Evolutionary conservation across 2,113 vertebrate species (phyloP).

Genomic region (Thalassarche chlororhynchos): DNA sequence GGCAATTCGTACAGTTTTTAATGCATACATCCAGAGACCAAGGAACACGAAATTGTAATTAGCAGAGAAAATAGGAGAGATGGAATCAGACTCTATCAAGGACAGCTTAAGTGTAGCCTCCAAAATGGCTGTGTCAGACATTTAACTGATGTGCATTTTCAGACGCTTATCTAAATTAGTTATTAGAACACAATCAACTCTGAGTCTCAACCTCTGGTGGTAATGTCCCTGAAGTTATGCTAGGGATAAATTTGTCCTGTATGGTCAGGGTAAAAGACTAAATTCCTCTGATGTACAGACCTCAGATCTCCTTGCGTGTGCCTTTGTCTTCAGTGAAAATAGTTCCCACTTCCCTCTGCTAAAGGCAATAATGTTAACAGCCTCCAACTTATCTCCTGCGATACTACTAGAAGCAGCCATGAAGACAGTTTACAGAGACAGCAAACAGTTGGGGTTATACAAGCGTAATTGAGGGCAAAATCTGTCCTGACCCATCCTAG

Average conservation of each 20-base stretch:
- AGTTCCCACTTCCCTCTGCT: not conserved
- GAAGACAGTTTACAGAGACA: not conserved
- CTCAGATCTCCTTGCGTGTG: not conserved
- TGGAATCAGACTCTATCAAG: conserved; percentile 30
- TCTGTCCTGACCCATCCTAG: not conserved
- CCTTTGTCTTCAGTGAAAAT: not conserved
- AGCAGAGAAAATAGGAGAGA: conserved; percentile 60
- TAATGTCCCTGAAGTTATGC: not conserved
- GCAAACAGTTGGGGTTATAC: conserved; percentile 15
- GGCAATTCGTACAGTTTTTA: not conserved
- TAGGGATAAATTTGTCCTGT: conserved; percentile 15
- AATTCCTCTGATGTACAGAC: not conserved
- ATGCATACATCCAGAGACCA: not conserved
- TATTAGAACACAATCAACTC: conserved; percentile 41
- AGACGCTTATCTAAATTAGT: conserved; percentile 64
- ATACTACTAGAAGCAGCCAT: not conserved
- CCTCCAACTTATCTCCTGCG: not conserved
- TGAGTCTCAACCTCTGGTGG: not conserved
- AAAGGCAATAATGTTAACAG: not conserved
- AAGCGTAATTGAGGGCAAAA: conserved; percentile 44
- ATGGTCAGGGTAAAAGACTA: not conserved
- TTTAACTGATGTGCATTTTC: conserved; percentile 33
- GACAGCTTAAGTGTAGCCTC: conserved; percentile 1
- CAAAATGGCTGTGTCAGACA: conserved; percentile 23
- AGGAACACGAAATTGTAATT: conserved; percentile 43